These are phyloP conservation scores for Meloidogyne chitwoodi DNA, from an alignment of 1,140 invertebrate species.

Conservation along the genomic window DNA sequence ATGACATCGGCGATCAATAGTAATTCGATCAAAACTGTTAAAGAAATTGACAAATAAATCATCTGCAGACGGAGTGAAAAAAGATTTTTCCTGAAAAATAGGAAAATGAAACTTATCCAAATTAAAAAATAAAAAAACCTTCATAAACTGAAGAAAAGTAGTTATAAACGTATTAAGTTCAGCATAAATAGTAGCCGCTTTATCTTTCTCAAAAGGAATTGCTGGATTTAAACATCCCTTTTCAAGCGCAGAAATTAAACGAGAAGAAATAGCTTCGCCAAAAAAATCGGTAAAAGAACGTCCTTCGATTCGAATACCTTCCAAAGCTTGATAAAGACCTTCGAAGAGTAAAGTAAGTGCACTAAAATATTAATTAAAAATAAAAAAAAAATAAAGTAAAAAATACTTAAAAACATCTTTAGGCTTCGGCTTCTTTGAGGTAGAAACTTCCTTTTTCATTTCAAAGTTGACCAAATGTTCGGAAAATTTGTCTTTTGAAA, in stretches of 20 bases:
- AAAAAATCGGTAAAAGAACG: conserved; percentile 17
- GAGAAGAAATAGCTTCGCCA: conserved; percentile 18
- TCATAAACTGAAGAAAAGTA: conserved; percentile 24
- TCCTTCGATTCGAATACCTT: conserved; percentile 24
- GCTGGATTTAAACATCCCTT: conserved; percentile 34
- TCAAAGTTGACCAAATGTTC: conserved; percentile 4
- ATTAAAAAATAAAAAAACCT: conserved; percentile 17
- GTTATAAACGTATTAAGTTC: conserved; percentile 5
- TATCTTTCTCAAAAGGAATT: conserved; percentile 34
- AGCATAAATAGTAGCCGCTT: conserved; percentile 5
- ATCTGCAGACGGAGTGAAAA: conserved; percentile 24
- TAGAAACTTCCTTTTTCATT: conserved; percentile 13
- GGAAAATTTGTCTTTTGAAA: conserved; percentile 13
- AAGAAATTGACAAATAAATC: conserved; percentile 30
- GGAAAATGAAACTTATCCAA: not conserved
- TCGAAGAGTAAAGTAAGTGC: conserved; percentile 23
- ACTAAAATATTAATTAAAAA: not conserved
- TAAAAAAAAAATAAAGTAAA: not conserved
- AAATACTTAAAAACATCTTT: conserved; percentile 9
- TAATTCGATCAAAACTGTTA: conserved; percentile 24
- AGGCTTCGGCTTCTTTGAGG: conserved; percentile 2
- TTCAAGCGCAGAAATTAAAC: conserved; percentile 24
- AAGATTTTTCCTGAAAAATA: conserved; percentile 28
- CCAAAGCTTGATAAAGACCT: conserved; percentile 17
- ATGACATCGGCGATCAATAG: conserved; percentile 36